Percentiles rank a stretch among this genome's conserved stretches.
Conservation (phyloP, 53 echinoderm and acorn worm genomes). For the Echinometra lucunter region DNA sequence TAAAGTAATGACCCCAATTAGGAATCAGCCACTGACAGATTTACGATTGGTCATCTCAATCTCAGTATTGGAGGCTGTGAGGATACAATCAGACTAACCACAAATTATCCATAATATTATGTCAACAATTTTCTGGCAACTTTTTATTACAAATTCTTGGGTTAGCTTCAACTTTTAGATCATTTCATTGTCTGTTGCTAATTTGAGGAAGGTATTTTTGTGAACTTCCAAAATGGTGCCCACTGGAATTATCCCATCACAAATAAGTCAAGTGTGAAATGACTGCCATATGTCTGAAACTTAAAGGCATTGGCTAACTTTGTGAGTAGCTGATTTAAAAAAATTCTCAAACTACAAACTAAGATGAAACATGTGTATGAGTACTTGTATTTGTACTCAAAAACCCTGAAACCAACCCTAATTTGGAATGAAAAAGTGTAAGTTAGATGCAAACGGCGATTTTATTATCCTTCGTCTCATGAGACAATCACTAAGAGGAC, state of each 20-base stretch:
- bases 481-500: too few relatives aligned
- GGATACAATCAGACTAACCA: not conserved
- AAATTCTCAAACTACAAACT: too few relatives aligned
- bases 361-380: too few relatives aligned
- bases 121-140: constrained; percentile 16
- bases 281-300: constrained; percentile 20
- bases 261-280: not conserved
- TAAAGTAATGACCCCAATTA: constrained; percentile 30
- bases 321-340: too few relatives aligned
- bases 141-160: not conserved
- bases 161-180: not conserved
- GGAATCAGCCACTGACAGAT: not conserved
- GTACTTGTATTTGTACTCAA: too few relatives aligned
- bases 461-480: too few relatives aligned
- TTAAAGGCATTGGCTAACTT: not conserved
- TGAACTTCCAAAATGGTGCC: not conserved
- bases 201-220: not conserved
- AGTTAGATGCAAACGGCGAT: too few relatives aligned
- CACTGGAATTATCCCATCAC: not conserved
- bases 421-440: too few relatives aligned
- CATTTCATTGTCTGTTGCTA: not conserved
- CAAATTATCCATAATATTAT: constrained; percentile 46
- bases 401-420: too few relatives aligned
- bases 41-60: not conserved
- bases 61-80: not conserved